Percentiles rank a stretch among this genome's conserved stretches.
Conservation (phyloP, 1,140 invertebrate species). For the Pectinophora gossypiella region DNA sequence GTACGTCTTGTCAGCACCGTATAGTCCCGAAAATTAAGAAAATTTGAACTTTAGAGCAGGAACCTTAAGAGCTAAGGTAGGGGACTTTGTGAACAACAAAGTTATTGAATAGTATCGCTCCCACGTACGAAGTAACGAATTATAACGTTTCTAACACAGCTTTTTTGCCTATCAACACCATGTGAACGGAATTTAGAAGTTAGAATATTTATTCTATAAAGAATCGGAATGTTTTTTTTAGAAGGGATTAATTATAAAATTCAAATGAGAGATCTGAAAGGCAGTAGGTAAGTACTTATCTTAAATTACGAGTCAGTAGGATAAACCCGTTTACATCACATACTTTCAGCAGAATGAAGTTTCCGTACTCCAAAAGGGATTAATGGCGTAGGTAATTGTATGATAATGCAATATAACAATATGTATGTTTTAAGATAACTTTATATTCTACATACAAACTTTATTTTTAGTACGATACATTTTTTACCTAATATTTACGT, state of each 20-base stretch:
- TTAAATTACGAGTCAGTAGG: too few species aligned
- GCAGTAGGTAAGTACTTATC: too few species aligned
- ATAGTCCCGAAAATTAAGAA: not conserved
- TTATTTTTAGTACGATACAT: too few species aligned
- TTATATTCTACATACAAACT: too few species aligned
- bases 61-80: not conserved
- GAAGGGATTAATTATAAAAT: not conserved
- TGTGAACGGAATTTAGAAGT: not conserved
- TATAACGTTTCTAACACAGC: not conserved
- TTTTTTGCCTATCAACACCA: not conserved
- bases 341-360: too few species aligned
- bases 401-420: too few species aligned
- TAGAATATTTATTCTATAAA: not conserved
- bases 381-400: too few species aligned
- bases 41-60: not conserved
- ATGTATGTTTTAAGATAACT: too few species aligned
- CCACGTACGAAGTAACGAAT: not conserved
- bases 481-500: too few species aligned
- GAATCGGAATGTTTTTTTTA: not conserved
- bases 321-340: too few species aligned
- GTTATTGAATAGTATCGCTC: not conserved
- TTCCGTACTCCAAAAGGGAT: too few species aligned
- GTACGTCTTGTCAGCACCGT: not conserved
- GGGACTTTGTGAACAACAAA: not conserved
- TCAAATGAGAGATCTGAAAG: not conserved